Percentiles rank a stretch among this genome's conserved stretches.
Conservation (phyloP, 2,797 vertebrate species). For the Notolabrus celidotus region DNA sequence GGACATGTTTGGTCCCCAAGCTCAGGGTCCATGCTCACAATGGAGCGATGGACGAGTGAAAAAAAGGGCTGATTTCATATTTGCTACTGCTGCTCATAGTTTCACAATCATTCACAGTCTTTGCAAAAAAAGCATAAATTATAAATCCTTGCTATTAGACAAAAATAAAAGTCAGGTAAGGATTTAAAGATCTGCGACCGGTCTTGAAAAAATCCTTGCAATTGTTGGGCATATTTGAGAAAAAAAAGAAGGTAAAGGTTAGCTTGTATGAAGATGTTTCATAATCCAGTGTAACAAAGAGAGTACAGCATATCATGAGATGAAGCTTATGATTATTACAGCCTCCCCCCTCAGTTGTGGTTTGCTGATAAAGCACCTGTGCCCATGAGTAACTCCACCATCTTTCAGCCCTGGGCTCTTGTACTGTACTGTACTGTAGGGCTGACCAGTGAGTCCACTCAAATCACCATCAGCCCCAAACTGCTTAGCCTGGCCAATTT, state of each 20-base stretch:
- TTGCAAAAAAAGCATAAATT: conserved; percentile 50
- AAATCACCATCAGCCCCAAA: conserved; percentile 81
- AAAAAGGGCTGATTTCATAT: conserved; percentile 36
- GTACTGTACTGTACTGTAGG: conserved; percentile 74
- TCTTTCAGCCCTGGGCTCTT: conserved; percentile 65
- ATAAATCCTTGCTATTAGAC: conserved; percentile 51
- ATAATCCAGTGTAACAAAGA: conserved; percentile 13
- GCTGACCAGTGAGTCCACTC: conserved; percentile 78
- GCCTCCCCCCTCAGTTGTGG: conserved; percentile 54
- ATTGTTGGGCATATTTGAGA: no score
- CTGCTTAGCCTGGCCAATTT: conserved; percentile 83
- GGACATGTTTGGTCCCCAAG: conserved; percentile 46
- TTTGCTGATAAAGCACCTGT: conserved; percentile 82
- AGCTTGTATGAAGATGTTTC: conserved; percentile 24
- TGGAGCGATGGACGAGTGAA: conserved; percentile 39
- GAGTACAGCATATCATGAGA: conserved; percentile 9
- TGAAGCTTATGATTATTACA: conserved; percentile 43
- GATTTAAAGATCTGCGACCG: no score
- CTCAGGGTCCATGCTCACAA: conserved; percentile 34
- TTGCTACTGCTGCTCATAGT: conserved; percentile 61
- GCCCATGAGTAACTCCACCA: conserved; percentile 65
- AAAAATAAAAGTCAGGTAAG: no score
- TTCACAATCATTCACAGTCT: conserved; percentile 57
- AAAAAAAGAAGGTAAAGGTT: background rate
- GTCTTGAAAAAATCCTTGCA: no score